phyloP scores from a whole-genome alignment of 2,113 vertebrate genomes.

The Vicugna pacos region DNA sequence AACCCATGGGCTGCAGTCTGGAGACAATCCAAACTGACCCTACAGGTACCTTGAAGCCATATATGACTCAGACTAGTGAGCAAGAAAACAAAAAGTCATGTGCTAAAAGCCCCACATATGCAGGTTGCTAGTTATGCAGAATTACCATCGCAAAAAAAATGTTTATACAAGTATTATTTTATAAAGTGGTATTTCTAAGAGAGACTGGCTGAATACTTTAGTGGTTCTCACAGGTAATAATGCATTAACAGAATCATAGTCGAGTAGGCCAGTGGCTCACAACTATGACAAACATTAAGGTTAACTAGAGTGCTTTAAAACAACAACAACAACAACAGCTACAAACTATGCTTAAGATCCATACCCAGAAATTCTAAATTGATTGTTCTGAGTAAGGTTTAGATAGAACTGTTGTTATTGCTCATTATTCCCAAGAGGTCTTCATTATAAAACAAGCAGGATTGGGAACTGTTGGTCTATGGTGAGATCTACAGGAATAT shows the following conservation, averaged over 20 bases:
- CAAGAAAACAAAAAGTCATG: neutral
- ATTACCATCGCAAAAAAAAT: neutral
- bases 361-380: neutral
- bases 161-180: neutral
- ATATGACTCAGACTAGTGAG: neutral
- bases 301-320: neutral
- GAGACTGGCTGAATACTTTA: neutral
- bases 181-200: neutral
- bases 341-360: neutral
- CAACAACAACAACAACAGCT: neutral
- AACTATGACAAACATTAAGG: neutral
- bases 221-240: neutral
- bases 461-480: neutral
- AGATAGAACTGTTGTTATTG: neutral
- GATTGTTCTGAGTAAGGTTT: neutral
- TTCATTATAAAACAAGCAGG: neutral
- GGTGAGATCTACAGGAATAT: neutral
- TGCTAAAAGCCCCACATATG: neutral
- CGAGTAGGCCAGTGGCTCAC: neutral
- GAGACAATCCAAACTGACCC: neutral
- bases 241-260: neutral
- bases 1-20: neutral
- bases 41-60: neutral
- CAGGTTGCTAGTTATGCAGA: neutral
- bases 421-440: neutral